Evolutionary conservation across 2,797 vertebrate genomes (phyloP).

Genomic region (Thripadectes ignobilis): DNA sequence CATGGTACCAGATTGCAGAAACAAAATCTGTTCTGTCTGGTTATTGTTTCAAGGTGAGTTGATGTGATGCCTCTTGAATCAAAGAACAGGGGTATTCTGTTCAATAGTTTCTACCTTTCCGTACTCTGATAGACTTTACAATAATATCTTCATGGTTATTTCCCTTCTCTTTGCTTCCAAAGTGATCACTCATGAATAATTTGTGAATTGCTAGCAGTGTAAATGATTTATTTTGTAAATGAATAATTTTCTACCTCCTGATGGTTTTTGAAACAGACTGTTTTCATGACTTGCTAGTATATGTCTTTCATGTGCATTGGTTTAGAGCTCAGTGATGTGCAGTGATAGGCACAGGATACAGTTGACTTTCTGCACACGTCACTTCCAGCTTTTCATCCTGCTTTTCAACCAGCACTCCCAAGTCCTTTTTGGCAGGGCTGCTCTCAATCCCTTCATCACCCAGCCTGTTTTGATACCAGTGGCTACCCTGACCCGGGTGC

Average conservation of each 20-base stretch:
- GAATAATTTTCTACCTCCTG: neutral
- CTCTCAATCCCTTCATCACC: fast-evolving
- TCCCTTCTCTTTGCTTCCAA: neutral
- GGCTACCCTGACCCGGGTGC: neutral
- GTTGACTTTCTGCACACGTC: neutral
- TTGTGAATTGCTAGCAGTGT: neutral
- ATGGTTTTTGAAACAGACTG: neutral
- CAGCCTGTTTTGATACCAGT: neutral
- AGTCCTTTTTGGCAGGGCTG: neutral
- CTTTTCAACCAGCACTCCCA: neutral
- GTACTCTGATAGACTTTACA: neutral
- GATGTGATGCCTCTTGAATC: neutral
- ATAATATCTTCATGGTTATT: neutral
- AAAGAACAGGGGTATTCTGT: neutral
- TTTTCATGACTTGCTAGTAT: neutral
- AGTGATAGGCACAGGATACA: neutral
- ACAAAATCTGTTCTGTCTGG: neutral
- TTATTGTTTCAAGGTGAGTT: neutral
- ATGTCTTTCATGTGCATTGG: neutral
- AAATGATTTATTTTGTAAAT: neutral
- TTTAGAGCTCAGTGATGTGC: neutral
- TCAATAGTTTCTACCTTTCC: neutral
- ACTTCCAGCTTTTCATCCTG: neutral
- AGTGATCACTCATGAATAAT: neutral
- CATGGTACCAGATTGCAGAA: neutral